These are phyloP conservation scores for Monarcha castaneiventris DNA, from an alignment of 2,113 vertebrate species.

Conservation along the genomic window DNA sequence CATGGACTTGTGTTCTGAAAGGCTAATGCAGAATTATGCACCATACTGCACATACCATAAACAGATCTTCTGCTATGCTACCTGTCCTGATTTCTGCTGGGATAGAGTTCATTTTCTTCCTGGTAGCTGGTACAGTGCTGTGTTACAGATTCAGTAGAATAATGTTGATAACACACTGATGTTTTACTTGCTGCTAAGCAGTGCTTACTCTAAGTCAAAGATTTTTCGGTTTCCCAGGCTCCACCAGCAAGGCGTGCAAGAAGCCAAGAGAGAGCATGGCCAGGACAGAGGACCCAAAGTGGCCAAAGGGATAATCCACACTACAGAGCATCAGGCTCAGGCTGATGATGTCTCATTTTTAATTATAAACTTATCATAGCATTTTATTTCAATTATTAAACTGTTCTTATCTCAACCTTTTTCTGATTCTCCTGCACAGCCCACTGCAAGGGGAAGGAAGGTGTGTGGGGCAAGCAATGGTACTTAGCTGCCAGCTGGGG, in stretches of 20 bases:
- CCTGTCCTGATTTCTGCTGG: neutral
- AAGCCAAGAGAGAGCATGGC: neutral
- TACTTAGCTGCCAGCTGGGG: neutral
- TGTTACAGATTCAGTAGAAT: neutral
- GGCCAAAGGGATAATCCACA: neutral
- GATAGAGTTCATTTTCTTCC: neutral
- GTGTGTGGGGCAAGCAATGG: neutral
- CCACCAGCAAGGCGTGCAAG: neutral
- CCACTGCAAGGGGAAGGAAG: neutral
- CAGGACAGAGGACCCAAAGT: neutral
- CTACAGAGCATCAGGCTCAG: no score
- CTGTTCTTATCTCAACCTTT: neutral
- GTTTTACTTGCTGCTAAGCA: neutral
- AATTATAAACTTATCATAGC: neutral
- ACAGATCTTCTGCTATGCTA: neutral
- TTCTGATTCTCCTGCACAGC: neutral
- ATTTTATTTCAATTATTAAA: neutral
- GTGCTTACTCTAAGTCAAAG: neutral
- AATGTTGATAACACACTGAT: neutral
- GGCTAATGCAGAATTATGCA: neutral
- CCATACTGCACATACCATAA: neutral
- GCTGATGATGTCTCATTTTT: neutral
- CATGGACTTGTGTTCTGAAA: neutral
- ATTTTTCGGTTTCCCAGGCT: neutral
- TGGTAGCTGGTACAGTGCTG: neutral